phyloP scores from a whole-genome alignment of 2,888 invertebrate species.

The Cordilura impudica region DNA sequence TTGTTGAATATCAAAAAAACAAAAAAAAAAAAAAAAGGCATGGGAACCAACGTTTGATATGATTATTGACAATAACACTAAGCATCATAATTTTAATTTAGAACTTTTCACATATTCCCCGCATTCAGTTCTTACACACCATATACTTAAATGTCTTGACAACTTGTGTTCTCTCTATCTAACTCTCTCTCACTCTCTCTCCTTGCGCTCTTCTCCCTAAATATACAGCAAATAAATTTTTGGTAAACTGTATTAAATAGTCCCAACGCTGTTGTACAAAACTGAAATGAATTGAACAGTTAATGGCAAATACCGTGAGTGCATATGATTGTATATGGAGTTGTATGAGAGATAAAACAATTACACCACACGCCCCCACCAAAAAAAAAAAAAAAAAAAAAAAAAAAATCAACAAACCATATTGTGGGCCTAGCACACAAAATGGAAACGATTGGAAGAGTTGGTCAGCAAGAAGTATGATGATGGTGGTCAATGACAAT shows the following conservation, averaged over 20 bases:
- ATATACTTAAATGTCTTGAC: background rate
- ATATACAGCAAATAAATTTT: background rate
- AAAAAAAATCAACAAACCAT: constrained; percentile 44
- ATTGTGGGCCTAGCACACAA: constrained; percentile 30
- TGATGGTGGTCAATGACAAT: constrained; percentile 52
- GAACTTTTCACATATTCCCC: background rate
- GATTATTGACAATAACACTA: constrained; percentile 39
- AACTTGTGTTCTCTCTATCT: too few relatives aligned
- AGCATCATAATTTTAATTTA: constrained; percentile 36
- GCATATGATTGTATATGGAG: background rate
- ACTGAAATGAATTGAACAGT: constrained; percentile 43
- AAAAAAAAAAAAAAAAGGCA: background rate
- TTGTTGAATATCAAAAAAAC: background rate
- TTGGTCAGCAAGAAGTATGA: background rate
- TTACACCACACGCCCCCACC: background rate
- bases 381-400: too few relatives aligned
- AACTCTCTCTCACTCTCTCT: background rate
- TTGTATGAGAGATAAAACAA: background rate
- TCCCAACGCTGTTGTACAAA: constrained; percentile 12
- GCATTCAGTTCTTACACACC: background rate
- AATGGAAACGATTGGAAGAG: constrained; percentile 6
- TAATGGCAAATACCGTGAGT: constrained; percentile 33
- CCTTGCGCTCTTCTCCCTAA: background rate
- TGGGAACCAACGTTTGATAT: background rate
- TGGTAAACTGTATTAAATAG: constrained; percentile 28